Base-by-base conservation (phyloP, 2,113 vertebrate genomes). In the Ochotona princeps region DNA sequence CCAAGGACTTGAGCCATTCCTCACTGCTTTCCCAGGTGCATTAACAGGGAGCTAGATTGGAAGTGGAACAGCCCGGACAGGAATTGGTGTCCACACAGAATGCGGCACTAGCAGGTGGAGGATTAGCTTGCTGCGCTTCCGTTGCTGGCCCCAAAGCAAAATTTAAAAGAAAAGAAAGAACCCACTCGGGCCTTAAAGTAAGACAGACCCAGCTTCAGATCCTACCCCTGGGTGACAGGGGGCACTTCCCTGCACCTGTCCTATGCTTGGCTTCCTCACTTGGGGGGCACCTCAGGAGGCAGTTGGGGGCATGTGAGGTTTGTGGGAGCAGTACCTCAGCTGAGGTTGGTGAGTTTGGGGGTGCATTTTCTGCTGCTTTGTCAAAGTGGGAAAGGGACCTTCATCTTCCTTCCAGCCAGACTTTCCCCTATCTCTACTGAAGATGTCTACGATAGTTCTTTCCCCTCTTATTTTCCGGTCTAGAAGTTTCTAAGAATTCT, bases 171-270 rank as follows among this genome's bases (percentile, higher is more conserved):
- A 14, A 20, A 18, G 38, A 51, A 32, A 30, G 85, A 44, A 25
- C 5, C 5, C 6, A 25, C 5, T 4, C 6, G 11, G 7, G 30
- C 63, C 61, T 21, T 15, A 0, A 7, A 4, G 51, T 15, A 32
- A 67, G 57, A 23, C 10, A 1, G 65, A 35, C 13, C 4, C n/a
- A 23, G 32, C 20, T 18, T 28, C 65, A 26, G 17, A 25, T 26
- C 70, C 28, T 20, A 23, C 57, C 23, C 4, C 38, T 2, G 17
- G 28, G 30, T 70, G 21, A 49, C 25, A 1, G 0, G 6, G 11
- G 20, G 20, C 65, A 60, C 1, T 5, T 65, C 44, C 26, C 44
- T 57, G 0, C 1, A 3, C 83, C 60, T 61, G 70, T 54, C 6
- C 0, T 76, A 12, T 18, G 87, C 65, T 79, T 15, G 0, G 25